phyloP scores from a whole-genome alignment of 2,888 invertebrate genomes.

The Drosophila engyochracea region DNA sequence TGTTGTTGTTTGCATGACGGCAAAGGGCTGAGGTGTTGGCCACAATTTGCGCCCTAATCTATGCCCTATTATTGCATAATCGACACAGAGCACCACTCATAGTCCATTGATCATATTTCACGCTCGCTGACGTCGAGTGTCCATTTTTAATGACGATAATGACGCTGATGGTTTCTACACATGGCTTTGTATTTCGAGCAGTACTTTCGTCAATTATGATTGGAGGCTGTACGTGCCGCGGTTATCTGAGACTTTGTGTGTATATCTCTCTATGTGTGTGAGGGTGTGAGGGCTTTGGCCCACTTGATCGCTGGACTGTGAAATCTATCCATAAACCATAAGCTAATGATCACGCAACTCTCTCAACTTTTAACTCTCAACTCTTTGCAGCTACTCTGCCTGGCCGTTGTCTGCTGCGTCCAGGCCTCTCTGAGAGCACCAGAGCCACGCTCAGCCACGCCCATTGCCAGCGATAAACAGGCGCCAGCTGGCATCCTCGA shows the following conservation, averaged over 20 bases:
- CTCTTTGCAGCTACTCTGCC: constrained; percentile 55
- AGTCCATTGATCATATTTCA: constrained; percentile 75
- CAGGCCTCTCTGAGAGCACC: constrained; percentile 52
- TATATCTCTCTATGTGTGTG: not conserved
- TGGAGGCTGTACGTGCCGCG: constrained; percentile 53
- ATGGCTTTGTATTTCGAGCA: constrained; percentile 58
- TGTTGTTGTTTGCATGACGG: not conserved
- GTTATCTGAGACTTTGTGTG: not conserved
- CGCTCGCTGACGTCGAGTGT: constrained; percentile 70
- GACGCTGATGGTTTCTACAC: constrained; percentile 57
- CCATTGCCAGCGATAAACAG: constrained; percentile 31
- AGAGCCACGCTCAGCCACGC: constrained; percentile 56
- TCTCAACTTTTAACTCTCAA: not conserved
- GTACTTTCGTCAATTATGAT: constrained; percentile 73
- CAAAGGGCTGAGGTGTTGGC: constrained; percentile 39
- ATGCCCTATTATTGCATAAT: constrained; percentile 73
- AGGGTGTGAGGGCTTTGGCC: constrained; percentile 59
- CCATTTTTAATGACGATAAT: constrained; percentile 73
- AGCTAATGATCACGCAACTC: constrained; percentile 61
- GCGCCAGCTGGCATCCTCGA: constrained; percentile 63
- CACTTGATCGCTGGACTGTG: constrained; percentile 69
- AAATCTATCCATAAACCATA: constrained; percentile 77
- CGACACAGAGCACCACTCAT: constrained; percentile 18
- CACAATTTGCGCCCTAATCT: constrained; percentile 44
- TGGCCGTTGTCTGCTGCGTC: constrained; percentile 55